Conservation (phyloP, 2,888 invertebrate genomes). For the Lymantria monacha region DNA sequence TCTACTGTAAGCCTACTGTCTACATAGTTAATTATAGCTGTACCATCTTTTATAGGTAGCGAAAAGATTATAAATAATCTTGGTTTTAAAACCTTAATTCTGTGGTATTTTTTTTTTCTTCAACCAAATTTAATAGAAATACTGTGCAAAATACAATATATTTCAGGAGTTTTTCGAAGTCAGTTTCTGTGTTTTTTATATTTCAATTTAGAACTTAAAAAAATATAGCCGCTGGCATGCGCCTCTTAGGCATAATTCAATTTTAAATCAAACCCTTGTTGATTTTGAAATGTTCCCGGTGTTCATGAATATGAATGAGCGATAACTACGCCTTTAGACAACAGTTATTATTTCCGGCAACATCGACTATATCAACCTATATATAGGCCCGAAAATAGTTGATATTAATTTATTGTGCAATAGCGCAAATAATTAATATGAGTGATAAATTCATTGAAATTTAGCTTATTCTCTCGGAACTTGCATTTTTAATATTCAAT, state of each 20-base stretch:
- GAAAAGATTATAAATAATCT: too few species aligned
- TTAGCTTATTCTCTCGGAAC: neutral
- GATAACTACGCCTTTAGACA: slow-evolving; percentile 60
- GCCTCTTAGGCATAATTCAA: slow-evolving; percentile 13
- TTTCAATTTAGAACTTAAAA: too few species aligned
- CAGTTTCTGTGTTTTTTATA: too few species aligned
- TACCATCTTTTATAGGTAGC: too few species aligned
- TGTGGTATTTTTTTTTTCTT: too few species aligned
- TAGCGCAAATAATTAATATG: neutral
- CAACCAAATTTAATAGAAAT: too few species aligned
- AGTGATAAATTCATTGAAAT: neutral
- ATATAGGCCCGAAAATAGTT: slow-evolving; percentile 7
- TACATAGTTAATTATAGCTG: too few species aligned
- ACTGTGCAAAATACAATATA: too few species aligned
- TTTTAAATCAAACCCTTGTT: slow-evolving; percentile 29
- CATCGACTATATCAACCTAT: slow-evolving; percentile 7
- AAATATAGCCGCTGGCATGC: neutral
- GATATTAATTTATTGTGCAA: slow-evolving; percentile 3
- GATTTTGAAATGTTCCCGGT: slow-evolving; percentile 32
- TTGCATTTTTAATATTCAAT: too few species aligned
- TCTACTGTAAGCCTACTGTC: too few species aligned
- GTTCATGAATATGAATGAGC: slow-evolving; percentile 70
- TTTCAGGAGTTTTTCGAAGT: too few species aligned
- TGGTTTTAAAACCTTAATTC: too few species aligned
- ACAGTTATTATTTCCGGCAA: slow-evolving; percentile 57